Evolutionary conservation across 2,888 invertebrate species (phyloP).

Genomic region (Erpobdella octoculata): DNA sequence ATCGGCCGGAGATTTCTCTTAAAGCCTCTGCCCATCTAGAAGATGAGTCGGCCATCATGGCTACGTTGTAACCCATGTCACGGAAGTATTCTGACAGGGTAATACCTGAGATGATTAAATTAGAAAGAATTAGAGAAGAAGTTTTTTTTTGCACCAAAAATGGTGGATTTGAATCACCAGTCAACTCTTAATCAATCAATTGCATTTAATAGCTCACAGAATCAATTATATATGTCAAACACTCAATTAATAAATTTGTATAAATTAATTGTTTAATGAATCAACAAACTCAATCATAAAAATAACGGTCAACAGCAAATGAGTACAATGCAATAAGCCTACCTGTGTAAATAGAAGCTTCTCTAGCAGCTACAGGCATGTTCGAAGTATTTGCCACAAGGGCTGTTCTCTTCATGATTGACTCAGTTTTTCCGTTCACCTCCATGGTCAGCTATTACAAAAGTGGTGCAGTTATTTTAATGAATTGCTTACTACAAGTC

Average conservation of each 20-base stretch:
- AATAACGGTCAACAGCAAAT: neutral
- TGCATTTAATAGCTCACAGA: neutral
- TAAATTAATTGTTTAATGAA: neutral
- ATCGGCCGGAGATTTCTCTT: conserved; percentile 95
- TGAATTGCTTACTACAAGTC: too few relatives aligned
- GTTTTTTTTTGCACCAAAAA: too few relatives aligned
- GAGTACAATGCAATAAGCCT: conserved; percentile 11
- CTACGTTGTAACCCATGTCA: conserved; percentile 96
- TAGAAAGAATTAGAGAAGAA: too few relatives aligned
- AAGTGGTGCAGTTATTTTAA: too few relatives aligned
- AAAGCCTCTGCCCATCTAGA: conserved; percentile 99
- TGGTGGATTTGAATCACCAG: too few relatives aligned
- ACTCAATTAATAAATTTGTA: neutral
- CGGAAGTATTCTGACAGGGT: conserved; percentile 98
- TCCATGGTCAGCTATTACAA: conserved; percentile 70
- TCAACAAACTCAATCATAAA: neutral
- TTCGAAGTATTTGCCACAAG: conserved; percentile 99
- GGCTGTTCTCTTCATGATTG: conserved; percentile 99
- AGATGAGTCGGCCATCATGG: conserved; percentile 99
- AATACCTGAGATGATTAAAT: conserved; percentile 63
- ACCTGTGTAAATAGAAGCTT: conserved; percentile 97
- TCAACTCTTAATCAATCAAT: too few relatives aligned
- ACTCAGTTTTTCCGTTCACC: conserved; percentile 82
- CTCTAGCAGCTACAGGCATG: conserved; percentile 99
- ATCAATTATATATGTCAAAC: neutral